Conservation (phyloP, 2,888 invertebrate genomes). For the Hypolimnas misippus region DNA sequence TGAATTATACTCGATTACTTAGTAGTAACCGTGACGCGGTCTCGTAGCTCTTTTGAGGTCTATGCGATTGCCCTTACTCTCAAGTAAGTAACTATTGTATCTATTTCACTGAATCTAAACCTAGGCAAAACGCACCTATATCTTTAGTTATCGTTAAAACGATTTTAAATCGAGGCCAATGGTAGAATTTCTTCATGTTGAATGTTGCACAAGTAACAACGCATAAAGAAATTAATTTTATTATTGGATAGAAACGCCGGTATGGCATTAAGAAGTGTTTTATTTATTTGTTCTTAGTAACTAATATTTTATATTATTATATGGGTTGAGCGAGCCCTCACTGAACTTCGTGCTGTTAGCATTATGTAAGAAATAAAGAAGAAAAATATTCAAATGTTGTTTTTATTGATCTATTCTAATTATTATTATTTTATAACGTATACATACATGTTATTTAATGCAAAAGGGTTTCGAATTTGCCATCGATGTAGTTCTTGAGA, state of each 20-base stretch:
- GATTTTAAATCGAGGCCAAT: constrained; percentile 82
- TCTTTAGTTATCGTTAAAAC: constrained; percentile 50
- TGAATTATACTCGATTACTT: constrained; percentile 32
- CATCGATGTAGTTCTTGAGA: too few species aligned
- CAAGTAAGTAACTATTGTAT: constrained; percentile 28
- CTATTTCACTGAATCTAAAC: neutral
- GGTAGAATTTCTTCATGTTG: constrained; percentile 74
- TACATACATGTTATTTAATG: too few species aligned
- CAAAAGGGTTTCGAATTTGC: too few species aligned
- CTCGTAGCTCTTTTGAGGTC: constrained; percentile 20
- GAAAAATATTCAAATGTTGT: constrained; percentile 30
- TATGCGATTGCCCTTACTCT: neutral
- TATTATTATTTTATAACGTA: too few species aligned
- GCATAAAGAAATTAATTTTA: constrained; percentile 73
- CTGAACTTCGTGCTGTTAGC: constrained; percentile 76
- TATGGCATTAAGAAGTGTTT: constrained; percentile 76
- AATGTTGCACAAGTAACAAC: constrained; percentile 74
- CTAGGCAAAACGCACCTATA: constrained; percentile 5
- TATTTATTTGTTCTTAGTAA: constrained; percentile 82
- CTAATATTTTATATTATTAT: constrained; percentile 79
- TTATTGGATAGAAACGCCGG: constrained; percentile 62
- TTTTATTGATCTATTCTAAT: constrained; percentile 20
- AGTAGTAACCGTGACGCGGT: constrained; percentile 35
- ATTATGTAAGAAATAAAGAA: constrained; percentile 73
- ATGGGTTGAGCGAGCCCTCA: constrained; percentile 70